Base-by-base conservation (phyloP, 2,797 vertebrate species). In the Pogonophryne albipinna region DNA sequence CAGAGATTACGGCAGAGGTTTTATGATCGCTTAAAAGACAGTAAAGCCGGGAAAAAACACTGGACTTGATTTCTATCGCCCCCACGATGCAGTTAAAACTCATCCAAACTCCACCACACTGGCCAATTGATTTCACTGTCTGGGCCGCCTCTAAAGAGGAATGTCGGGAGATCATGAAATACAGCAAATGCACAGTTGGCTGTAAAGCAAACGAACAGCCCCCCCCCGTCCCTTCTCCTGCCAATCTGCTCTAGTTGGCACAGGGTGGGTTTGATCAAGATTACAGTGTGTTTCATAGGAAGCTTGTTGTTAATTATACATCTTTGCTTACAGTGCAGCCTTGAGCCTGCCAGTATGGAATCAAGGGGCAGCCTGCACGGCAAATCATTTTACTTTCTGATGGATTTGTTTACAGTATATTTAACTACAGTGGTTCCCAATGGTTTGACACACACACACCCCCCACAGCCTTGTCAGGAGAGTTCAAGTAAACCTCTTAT, bases 211-310 rank as follows among this genome's bases (percentile, higher is more conserved):
- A 81, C 66, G 45, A 76, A 77, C 58, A 46, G 56, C 50, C 38
- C 34, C 44, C 11, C 13, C 70, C 69, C 34, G 55, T 47, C 68
- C 53, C 38, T 50, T 71, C 76, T 80, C 82, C 69, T 90, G 83
- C 88, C 91, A 92, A 91, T 93, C 91, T 90, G 92, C 84, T 91
- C 76, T 57, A 76, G 75, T 91, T 93, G 90, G 92, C 90, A 89
- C 68, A 8, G 69, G 45, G 65, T 59, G 19, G 56, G 79, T 81
- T 89, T 92, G 88, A 91, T 90, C 89, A 79, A 87, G 86, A 92
- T 93, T 90, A 89, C 80, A 79, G 75, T 66, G 76, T 56, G 61
- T 83, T 90, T 89, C 79, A 85, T 87, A 87, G 70, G 77, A 80
- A 73, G 78, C 88, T 67, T 83, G 85, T 76, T 82, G 89, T 91